phyloP scores from a whole-genome alignment of 2,888 invertebrate species.

The Troglohyphantes excavatus region DNA sequence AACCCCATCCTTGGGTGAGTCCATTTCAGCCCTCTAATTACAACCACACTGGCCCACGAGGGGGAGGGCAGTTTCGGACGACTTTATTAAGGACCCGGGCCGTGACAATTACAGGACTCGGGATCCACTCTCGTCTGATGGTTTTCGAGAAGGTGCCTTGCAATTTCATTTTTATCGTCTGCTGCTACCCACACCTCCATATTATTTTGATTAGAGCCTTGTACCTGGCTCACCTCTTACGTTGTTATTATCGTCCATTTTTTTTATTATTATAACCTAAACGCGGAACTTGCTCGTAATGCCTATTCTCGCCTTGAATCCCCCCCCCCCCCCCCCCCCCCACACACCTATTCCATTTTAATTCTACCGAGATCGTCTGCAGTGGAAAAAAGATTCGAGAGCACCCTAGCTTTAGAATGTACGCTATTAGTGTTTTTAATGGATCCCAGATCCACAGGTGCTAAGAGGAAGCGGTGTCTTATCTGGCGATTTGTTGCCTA shows the following conservation, averaged over 20 bases:
- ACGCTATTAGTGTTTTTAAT: slow-evolving; percentile 48
- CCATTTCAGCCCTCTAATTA: slow-evolving; percentile 61
- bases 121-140: slow-evolving; percentile 62
- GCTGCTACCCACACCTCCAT: slow-evolving; percentile 8
- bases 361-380: slow-evolving; percentile 20
- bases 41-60: slow-evolving; percentile 7
- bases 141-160: slow-evolving; percentile 47
- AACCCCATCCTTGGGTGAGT: slow-evolving; percentile 33
- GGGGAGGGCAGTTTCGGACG: slow-evolving; percentile 32
- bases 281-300: slow-evolving; percentile 55
- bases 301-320: background rate
- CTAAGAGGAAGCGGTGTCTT: background rate
- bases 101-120: slow-evolving; percentile 59
- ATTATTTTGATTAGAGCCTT: slow-evolving; percentile 31
- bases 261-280: slow-evolving; percentile 46
- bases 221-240: background rate
- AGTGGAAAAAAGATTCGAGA: background rate
- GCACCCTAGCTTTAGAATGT: slow-evolving; percentile 19
- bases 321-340: background rate
- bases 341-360: background rate
- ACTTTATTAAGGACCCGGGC: slow-evolving; percentile 69
- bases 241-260: slow-evolving; percentile 52
- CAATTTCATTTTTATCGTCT: slow-evolving; percentile 42
- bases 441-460: slow-evolving; percentile 69
- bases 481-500: background rate